Evolutionary conservation across 2,113 vertebrate genomes (phyloP), one percentile per base, ranked within the genome.

Genomic region (Corapipo altera): DNA sequence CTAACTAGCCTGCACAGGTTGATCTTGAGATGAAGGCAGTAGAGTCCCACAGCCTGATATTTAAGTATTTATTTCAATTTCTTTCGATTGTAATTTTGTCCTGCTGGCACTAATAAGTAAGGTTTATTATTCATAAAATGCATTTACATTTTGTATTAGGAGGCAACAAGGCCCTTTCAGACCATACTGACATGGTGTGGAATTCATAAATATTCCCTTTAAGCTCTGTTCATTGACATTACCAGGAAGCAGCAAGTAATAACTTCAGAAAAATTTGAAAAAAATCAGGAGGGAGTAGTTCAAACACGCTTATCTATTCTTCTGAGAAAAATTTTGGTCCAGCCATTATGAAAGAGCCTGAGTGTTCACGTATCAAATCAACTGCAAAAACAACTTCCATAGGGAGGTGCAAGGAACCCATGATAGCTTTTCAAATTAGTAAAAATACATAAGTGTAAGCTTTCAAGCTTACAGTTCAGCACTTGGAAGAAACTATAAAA

Each of bases 1-100:
- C 33, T 81, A 96, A 92, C 84, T 85, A 95, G 77, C 15, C 74
- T 89, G 64, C 30, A 94, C 80, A 95, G 46, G 52, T 85, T 89
- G 91, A 51, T 77, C 77, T 74, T 79, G 58, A 92, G 78, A 55
- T 27, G 43, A 67, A 93, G 33, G 41, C 39, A 94, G 59, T 49
- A 74, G 83, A 94, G 35, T 92, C 94, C 89, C 48, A 96, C 35
- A 43, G 89, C 20, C 39, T 48, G 64, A n/a, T 37, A 94, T 76
- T 65, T 79, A 33, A 96, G 66, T 28, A 90, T 52, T 57, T 91
- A 22, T 33, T 73, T 91, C 62, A 69, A 49, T 58, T 92, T n/a
- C 62, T 80, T 94, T 88, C 70, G 86, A 44, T 87, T 66, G 65
- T 37, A 30, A 27, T 94, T 88, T 62, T 37, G 35, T 79, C 86